Conservation (phyloP, 2,797 vertebrate species). For the Nyctibius grandis region DNA sequence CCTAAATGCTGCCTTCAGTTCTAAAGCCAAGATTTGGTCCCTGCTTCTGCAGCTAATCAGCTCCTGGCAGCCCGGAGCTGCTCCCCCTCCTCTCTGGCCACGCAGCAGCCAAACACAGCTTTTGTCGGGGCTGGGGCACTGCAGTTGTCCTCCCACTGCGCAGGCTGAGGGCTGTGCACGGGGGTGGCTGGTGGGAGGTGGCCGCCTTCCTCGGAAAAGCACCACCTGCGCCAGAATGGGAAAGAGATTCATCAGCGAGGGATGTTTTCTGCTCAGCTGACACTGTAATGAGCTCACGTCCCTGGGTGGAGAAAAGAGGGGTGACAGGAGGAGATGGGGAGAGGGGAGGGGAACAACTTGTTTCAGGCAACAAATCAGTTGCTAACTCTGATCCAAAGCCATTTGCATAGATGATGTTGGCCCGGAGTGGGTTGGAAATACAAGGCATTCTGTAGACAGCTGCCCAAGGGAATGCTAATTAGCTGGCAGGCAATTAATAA, state of each 20-base stretch:
- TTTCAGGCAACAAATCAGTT: slow-evolving; percentile 56
- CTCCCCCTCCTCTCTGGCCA: not conserved
- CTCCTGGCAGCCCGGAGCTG: not conserved
- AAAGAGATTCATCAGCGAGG: not conserved
- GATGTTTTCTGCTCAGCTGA: slow-evolving; percentile 37
- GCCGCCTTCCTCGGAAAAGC: not conserved
- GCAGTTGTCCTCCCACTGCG: fast-evolving
- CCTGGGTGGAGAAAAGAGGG: slow-evolving; percentile 11
- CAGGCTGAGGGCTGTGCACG: not conserved
- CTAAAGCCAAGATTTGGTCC: not conserved
- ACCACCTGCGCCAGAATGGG: not conserved
- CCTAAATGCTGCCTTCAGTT: not conserved
- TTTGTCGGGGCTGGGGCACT: not conserved
- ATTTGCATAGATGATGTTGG: slow-evolving; percentile 38
- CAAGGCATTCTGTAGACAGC: slow-evolving; percentile 55
- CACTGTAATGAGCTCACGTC: not conserved
- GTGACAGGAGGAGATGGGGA: slow-evolving; percentile 16
- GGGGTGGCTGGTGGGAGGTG: not conserved
- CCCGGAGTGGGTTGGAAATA: slow-evolving; percentile 38
- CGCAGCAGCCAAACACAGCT: not conserved
- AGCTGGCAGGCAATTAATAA: slow-evolving; percentile 73
- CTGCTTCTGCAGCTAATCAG: not conserved
- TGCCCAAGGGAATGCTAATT: slow-evolving; percentile 72
- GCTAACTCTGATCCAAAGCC: not conserved
- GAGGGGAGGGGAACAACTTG: slow-evolving; percentile 18